These are phyloP conservation scores for Probosciger aterrimus DNA, from an alignment of 2,113 vertebrate species.

Conservation along the genomic window DNA sequence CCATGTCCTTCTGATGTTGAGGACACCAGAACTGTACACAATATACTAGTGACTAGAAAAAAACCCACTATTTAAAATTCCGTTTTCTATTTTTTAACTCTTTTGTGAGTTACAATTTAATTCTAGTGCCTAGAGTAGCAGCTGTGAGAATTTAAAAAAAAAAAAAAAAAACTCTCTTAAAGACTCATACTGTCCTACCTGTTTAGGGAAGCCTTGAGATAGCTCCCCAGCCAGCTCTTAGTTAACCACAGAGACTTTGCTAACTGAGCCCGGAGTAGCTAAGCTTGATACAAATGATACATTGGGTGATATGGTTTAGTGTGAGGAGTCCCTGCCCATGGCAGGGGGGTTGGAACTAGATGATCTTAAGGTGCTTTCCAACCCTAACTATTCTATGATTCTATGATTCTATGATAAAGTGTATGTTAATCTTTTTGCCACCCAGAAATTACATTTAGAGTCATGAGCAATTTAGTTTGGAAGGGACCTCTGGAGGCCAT, in stretches of 20 bases:
- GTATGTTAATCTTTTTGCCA: not conserved
- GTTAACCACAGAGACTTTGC: not conserved
- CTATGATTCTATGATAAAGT: too few relatives aligned
- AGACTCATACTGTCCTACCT: fast-evolving
- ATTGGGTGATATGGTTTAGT: too few relatives aligned
- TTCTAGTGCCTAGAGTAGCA: not conserved
- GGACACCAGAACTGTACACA: too few relatives aligned
- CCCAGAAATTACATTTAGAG: not conserved
- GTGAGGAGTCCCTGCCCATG: too few relatives aligned
- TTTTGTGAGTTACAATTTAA: not conserved
- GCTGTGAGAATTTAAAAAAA: not conserved
- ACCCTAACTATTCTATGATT: too few relatives aligned
- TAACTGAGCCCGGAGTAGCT: not conserved
- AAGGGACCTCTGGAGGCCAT: not conserved
- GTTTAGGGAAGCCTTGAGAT: not conserved
- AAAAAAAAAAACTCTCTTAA: not conserved
- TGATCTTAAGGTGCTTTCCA: too few relatives aligned
- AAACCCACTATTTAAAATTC: not conserved
- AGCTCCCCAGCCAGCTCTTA: not conserved
- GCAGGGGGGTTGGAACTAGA: too few relatives aligned
- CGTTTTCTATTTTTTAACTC: not conserved
- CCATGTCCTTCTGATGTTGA: too few relatives aligned
- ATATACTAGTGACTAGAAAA: not conserved
- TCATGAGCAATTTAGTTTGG: not conserved
- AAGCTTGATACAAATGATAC: not conserved